Evolutionary conservation across 1,140 invertebrate genomes (phyloP).

Genomic region (Ips nitidus): DNA sequence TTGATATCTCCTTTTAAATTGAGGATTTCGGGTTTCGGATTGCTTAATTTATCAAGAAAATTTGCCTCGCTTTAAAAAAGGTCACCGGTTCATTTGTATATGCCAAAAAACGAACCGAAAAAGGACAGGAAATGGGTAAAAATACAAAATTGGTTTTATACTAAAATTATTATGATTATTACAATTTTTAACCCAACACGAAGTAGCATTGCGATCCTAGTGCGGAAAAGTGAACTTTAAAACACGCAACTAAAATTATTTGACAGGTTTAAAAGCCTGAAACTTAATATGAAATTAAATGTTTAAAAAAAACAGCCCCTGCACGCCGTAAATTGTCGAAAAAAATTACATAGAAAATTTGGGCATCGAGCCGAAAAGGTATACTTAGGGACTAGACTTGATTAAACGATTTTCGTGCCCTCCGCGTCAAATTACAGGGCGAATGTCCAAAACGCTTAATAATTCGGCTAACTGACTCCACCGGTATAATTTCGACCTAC

Average conservation of each 20-base stretch:
- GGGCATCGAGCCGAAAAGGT: constrained; percentile 11
- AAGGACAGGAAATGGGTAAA: background rate
- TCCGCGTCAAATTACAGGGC: constrained; percentile 28
- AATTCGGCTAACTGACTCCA: constrained; percentile 13
- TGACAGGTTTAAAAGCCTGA: too few relatives aligned
- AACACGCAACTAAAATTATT: too few relatives aligned
- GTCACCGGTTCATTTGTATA: background rate
- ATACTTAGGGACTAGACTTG: constrained; percentile 29
- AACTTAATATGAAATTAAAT: too few relatives aligned
- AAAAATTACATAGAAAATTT: constrained; percentile 17
- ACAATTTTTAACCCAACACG: too few relatives aligned
- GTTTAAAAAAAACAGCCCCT: constrained; percentile 1
- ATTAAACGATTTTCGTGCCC: constrained; percentile 32
- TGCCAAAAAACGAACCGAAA: background rate
- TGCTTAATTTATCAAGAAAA: constrained; percentile 18
- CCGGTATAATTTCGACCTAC: constrained; percentile 20
- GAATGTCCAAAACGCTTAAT: constrained; percentile 29
- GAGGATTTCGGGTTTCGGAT: constrained; percentile 15
- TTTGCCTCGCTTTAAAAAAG: background rate
- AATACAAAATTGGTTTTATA: too few relatives aligned
- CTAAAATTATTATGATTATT: too few relatives aligned
- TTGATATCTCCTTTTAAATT: constrained; percentile 20
- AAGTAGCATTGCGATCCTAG: too few relatives aligned
- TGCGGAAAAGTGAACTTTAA: too few relatives aligned
- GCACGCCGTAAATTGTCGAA: constrained; percentile 21